Percentiles rank a stretch among this genome's conserved stretches.
Evolutionary conservation across 2,113 vertebrate species (phyloP).

Genomic region (Noctilio leporinus): DNA sequence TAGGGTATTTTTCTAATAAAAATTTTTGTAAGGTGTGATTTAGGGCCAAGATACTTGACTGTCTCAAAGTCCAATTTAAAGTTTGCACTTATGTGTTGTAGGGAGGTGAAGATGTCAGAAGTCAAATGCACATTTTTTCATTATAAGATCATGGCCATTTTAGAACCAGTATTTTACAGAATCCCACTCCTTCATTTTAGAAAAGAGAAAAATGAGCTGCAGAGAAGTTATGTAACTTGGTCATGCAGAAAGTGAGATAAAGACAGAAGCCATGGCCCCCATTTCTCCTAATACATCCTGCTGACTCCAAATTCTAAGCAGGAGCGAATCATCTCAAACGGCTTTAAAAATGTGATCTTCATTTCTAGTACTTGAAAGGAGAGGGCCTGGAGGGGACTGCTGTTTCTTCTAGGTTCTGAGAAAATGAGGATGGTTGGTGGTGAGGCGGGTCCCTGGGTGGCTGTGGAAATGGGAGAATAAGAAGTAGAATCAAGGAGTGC

Average conservation of each 20-base stretch:
- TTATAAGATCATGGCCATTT: background rate
- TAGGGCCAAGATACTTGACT: background rate
- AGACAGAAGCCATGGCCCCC: background rate
- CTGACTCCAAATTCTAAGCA: background rate
- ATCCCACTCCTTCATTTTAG: background rate
- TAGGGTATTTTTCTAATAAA: background rate
- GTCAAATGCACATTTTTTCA: background rate
- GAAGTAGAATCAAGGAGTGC: background rate
- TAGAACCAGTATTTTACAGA: background rate
- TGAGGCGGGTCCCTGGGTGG: background rate
- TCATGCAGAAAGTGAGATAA: background rate
- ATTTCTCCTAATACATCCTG: background rate
- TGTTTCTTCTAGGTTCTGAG: background rate
- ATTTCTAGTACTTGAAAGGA: no score
- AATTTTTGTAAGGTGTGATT: background rate
- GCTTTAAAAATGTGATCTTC: background rate
- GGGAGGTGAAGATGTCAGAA: background rate
- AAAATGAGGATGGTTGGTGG: background rate
- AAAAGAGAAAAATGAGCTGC: constrained; percentile 5
- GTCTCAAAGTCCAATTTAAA: background rate
- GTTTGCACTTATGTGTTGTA: background rate
- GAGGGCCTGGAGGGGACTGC: background rate
- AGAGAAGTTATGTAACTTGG: background rate
- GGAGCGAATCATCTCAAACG: background rate
- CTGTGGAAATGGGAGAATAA: background rate